Evolutionary conservation across 1,140 invertebrate species (phyloP).

Genomic region (Druon quercuslanigerum): DNA sequence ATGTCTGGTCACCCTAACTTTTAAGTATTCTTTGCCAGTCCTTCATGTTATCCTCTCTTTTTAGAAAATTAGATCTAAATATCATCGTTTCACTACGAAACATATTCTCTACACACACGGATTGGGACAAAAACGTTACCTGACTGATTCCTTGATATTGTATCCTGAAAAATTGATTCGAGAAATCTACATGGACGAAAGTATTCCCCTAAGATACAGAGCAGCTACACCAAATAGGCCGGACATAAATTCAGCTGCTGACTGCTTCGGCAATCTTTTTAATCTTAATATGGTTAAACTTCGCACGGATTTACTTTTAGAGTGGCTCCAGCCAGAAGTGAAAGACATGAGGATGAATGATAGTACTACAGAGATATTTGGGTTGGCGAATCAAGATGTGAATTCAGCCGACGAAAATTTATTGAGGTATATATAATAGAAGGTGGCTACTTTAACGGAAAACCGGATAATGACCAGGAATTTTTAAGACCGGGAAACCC

Average conservation of each 20-base stretch:
- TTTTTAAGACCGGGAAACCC: too few species aligned
- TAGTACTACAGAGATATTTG: conserved; percentile 56
- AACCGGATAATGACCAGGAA: too few species aligned
- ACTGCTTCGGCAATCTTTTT: conserved; percentile 60
- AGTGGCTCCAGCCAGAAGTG: conserved; percentile 66
- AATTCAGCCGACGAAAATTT: conserved; percentile 62
- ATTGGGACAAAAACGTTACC: conserved; percentile 64
- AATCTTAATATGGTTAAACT: conserved; percentile 61
- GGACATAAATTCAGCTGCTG: conserved; percentile 71
- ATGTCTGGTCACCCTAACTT: too few species aligned
- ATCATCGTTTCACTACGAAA: conserved; percentile 65
- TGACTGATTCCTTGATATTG: conserved; percentile 55
- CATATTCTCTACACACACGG: conserved; percentile 68
- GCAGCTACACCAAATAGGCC: conserved; percentile 51
- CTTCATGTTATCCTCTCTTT: conserved; percentile 27
- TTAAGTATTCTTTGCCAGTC: neutral
- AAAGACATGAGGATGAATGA: conserved; percentile 49
- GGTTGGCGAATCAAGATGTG: conserved; percentile 33
- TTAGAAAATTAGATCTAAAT: conserved; percentile 67
- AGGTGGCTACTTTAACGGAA: too few species aligned
- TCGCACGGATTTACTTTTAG: conserved; percentile 62
- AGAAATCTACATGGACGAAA: conserved; percentile 69
- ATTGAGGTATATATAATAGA: conserved; percentile 51
- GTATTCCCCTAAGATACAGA: conserved; percentile 63
- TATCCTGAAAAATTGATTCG: conserved; percentile 63